Conservation (phyloP, 1,140 invertebrate species). For the Heliconius hewitsoni region DNA sequence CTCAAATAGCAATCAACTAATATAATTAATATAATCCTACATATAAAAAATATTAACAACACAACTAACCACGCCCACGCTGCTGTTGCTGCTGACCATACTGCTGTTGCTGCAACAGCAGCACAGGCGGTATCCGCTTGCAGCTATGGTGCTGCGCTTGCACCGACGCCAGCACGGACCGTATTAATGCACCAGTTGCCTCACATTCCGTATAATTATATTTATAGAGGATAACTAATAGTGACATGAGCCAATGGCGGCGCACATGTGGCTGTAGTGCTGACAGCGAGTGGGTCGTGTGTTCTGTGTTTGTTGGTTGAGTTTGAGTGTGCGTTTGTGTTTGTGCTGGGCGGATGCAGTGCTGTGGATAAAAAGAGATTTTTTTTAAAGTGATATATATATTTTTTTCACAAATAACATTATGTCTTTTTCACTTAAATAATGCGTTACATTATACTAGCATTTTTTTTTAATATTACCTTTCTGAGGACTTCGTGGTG, state of each 20-base stretch:
- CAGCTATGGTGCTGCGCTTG: slow-evolving; percentile 95
- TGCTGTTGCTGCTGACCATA: slow-evolving; percentile 6
- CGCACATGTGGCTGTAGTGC: slow-evolving; percentile 82
- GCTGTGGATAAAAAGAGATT: slow-evolving; percentile 27
- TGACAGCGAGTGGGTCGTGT: slow-evolving; percentile 48
- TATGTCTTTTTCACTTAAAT: too few relatives aligned
- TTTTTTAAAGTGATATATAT: too few relatives aligned
- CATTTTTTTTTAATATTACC: too few relatives aligned
- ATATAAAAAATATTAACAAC: background rate
- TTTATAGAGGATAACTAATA: slow-evolving; percentile 98
- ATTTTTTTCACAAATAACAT: too few relatives aligned
- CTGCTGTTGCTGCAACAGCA: slow-evolving; percentile 55
- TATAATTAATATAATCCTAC: background rate
- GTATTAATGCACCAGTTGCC: slow-evolving; percentile 90
- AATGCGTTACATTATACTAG: too few relatives aligned
- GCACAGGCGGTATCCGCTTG: slow-evolving; percentile 88
- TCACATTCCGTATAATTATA: background rate
- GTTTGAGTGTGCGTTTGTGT: too few relatives aligned
- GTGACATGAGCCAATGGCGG: slow-evolving; percentile 94
- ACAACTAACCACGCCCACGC: background rate
- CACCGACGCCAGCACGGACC: slow-evolving; percentile 96
- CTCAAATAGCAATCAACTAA: background rate
- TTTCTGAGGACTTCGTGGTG: too few relatives aligned
- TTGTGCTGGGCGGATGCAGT: slow-evolving; percentile 49
- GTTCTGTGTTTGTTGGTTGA: too few relatives aligned